Evolutionary conservation across 2,113 vertebrate species (phyloP).

Genomic region (Pituophis catenifer): DNA sequence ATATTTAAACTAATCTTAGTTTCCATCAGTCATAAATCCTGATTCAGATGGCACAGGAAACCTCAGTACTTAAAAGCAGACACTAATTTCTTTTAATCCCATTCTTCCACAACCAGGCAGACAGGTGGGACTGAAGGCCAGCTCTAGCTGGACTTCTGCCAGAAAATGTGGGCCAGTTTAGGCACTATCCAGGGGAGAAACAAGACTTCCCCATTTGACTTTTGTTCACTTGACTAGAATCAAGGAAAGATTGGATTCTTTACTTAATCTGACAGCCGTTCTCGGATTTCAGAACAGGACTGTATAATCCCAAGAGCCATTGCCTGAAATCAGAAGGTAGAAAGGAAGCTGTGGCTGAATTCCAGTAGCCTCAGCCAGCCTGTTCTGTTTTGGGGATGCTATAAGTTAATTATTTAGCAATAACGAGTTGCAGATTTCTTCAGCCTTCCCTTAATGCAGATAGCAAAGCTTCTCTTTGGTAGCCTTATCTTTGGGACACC

Average conservation of each 20-base stretch:
- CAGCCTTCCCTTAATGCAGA: not conserved
- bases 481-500: not conserved
- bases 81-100: not conserved
- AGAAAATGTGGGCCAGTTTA: not conserved
- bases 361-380: not conserved
- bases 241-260: not conserved
- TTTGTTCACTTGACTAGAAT: not conserved
- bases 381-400: not conserved
- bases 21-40: not conserved
- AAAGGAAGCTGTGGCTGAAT: not conserved
- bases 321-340: not conserved
- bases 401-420: not conserved
- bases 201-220: not conserved
- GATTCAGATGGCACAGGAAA: not conserved
- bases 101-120: not conserved
- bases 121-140: not conserved
- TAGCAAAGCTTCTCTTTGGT: not conserved
- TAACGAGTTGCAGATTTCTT: not conserved
- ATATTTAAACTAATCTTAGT: not conserved
- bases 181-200: not conserved
- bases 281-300: not conserved
- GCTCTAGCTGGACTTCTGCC: not conserved
- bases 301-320: not conserved
- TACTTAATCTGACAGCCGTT: not conserved
- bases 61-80: not conserved